Percentiles rank a stretch among this genome's conserved stretches.
phyloP scores from a whole-genome alignment of 2,888 invertebrate species.

The Neoascia interrupta region DNA sequence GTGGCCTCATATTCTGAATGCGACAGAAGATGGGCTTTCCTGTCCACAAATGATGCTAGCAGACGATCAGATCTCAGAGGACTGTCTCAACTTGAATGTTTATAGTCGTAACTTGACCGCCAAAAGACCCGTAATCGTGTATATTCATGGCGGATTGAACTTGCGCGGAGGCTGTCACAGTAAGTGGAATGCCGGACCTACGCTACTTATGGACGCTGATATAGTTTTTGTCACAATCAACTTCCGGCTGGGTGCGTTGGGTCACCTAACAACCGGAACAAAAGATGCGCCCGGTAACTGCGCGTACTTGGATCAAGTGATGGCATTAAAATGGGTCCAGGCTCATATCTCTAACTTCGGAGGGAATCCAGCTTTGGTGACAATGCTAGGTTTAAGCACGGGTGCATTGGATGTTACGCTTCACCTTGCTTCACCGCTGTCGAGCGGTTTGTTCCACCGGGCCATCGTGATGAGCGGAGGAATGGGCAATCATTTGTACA shows the following conservation, averaged over 20 bases:
- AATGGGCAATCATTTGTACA: slow-evolving; percentile 80
- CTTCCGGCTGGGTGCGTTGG: slow-evolving; percentile 77
- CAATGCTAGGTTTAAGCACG: slow-evolving; percentile 83
- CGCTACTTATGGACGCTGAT: slow-evolving; percentile 75
- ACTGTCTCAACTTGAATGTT: slow-evolving; percentile 84
- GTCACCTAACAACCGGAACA: slow-evolving; percentile 83
- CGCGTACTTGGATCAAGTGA: slow-evolving; percentile 85
- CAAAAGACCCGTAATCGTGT: slow-evolving; percentile 73
- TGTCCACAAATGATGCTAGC: slow-evolving; percentile 74
- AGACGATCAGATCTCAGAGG: slow-evolving; percentile 80
- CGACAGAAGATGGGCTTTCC: slow-evolving; percentile 78
- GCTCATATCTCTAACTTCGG: slow-evolving; percentile 84
- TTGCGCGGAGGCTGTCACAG: slow-evolving; percentile 74
- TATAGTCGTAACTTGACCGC: slow-evolving; percentile 77
- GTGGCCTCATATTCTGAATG: slow-evolving; percentile 78
- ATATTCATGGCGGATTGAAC: slow-evolving; percentile 76
- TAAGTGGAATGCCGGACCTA: slow-evolving; percentile 73
- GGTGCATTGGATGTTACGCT: slow-evolving; percentile 80
- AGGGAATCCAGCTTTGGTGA: slow-evolving; percentile 83
- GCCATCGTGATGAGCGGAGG: slow-evolving; percentile 85
- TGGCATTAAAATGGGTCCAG: slow-evolving; percentile 84
- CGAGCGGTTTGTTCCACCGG: slow-evolving; percentile 84
- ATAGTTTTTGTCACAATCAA: slow-evolving; percentile 76
- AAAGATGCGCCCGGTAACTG: slow-evolving; percentile 84
- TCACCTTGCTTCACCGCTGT: slow-evolving; percentile 83